Evolutionary conservation across 1,140 invertebrate species (phyloP), one percentile per base, ranked within the genome.

Genomic region (Lordiphosa stackelbergi): DNA sequence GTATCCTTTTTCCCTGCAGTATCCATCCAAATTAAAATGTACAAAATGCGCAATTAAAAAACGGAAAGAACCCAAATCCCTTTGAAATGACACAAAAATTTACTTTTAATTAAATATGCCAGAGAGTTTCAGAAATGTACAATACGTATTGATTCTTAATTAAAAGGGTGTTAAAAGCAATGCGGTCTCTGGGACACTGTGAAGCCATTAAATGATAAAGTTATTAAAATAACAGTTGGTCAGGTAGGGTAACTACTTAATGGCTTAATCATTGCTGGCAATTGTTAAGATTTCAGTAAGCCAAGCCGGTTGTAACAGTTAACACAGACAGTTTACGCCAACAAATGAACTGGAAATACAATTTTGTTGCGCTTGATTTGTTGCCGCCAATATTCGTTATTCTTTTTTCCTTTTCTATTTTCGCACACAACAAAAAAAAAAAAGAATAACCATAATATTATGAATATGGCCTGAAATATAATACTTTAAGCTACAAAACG

Each of bases 101-200:
- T 72, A 57, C 59, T 65, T 73, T 69, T 78, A 77, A 78, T 77
- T 78, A 77, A 78, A 78, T 73, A 73, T 73, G 43, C 47, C 59
- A 19, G 8, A 38, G 9, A 36, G 9, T 66, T 58, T 45, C 52
- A 60, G 54, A 79, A 79, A 47, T 54, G 61, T 35, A 73, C 53
- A 65, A 5, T 6, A 22, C 5, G 0, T 70, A 83, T 75, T 70
- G 71, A 83, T 81, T 56, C 51, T 68, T 60, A 75, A 81, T 75
- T 83, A 75, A 71, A 83, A 58, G 45, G 24, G 43, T 43, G 64
- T 40, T 55, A 10, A 53, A 45, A 36, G 43, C 36, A 35, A 12
- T 5, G 10, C 11, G 2, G 13, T 10, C 1, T 36, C n/a, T 9
- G 60, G 24, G 16, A 36, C 28, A 36, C 24, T 12, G 7, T 2